A percentile compares a stretch with the other conserved stretches of the same genome.
These are phyloP conservation scores for Tachystola acroxantha DNA, from an alignment of 2,888 invertebrate species.

Conservation along the genomic window DNA sequence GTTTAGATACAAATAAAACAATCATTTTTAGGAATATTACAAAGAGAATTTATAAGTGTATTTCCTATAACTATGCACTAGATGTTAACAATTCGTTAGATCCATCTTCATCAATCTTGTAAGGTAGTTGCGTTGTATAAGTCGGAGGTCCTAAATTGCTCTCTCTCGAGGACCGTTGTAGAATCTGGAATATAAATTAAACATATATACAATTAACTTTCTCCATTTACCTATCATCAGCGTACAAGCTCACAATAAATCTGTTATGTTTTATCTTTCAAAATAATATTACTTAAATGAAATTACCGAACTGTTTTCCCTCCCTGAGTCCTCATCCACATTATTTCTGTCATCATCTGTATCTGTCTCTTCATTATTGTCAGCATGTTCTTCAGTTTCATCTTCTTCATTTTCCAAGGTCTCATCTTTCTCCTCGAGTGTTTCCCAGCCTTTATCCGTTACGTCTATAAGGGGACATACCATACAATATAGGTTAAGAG, in stretches of 20 bases:
- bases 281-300: no score
- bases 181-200: constrained; percentile 19
- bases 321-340: neutral
- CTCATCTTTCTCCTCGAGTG: constrained; percentile 74
- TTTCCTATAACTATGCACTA: constrained; percentile 34
- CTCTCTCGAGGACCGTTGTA: constrained; percentile 18
- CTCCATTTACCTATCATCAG: no score
- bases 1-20: no score
- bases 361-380: constrained; percentile 7
- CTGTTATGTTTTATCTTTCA: no score
- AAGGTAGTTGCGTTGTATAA: constrained; percentile 72
- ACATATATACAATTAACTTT: no score
- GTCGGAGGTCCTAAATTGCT: constrained; percentile 39
- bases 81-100: constrained; percentile 62
- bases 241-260: no score
- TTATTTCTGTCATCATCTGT: neutral
- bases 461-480: no score
- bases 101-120: constrained; percentile 81
- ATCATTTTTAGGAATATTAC: no score
- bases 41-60: no score
- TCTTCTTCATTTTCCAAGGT: constrained; percentile 41
- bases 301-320: neutral
- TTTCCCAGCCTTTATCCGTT: constrained; percentile 77
- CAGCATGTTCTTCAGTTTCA: constrained; percentile 25
- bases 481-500: no score